Conservation (phyloP, 2,113 vertebrate species). For the Plotosus lineatus region DNA sequence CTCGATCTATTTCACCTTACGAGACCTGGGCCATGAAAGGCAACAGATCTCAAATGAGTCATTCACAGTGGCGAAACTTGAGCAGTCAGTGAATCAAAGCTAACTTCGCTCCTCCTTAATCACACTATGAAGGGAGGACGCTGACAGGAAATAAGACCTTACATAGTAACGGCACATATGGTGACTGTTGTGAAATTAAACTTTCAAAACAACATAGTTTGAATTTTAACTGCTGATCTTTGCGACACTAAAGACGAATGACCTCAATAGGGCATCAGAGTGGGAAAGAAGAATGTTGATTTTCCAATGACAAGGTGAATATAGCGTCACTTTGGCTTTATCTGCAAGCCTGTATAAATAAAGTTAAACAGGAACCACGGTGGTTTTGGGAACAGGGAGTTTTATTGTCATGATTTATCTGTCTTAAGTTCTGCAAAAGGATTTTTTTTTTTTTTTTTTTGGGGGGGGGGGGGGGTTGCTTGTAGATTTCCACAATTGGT, state of each 20-base stretch:
- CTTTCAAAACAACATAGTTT: conserved; percentile 39
- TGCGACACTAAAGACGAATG: not conserved
- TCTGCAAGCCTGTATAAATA: conserved; percentile 13
- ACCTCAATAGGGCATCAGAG: conserved; percentile 20
- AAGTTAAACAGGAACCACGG: not conserved
- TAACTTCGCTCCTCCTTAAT: conserved; percentile 19
- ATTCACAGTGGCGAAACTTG: not conserved
- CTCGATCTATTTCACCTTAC: conserved; percentile 5
- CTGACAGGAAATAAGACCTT: conserved; percentile 15
- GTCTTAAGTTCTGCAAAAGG: not conserved
- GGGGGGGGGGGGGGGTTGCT: too few species aligned
- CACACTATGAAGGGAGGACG: conserved; percentile 5
- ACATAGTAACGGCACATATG: conserved; percentile 18
- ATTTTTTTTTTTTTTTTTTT: not conserved
- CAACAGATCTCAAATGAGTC: conserved; percentile 5
- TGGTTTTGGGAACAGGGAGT: conserved; percentile 1
- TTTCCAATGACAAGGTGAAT: conserved; percentile 8
- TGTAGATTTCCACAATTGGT: not conserved
- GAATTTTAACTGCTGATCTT: conserved; percentile 14
- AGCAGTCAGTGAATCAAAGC: not conserved
- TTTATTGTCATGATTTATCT: not conserved
- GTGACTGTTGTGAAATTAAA: conserved; percentile 36
- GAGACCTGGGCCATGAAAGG: conserved; percentile 4
- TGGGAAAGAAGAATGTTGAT: conserved; percentile 25
- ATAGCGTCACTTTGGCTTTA: conserved; percentile 4